A percentile compares a stretch with the other conserved stretches of the same genome.
phyloP scores from a whole-genome alignment of 2,797 vertebrate genomes.

The Crossoptilon crossoptilon region DNA sequence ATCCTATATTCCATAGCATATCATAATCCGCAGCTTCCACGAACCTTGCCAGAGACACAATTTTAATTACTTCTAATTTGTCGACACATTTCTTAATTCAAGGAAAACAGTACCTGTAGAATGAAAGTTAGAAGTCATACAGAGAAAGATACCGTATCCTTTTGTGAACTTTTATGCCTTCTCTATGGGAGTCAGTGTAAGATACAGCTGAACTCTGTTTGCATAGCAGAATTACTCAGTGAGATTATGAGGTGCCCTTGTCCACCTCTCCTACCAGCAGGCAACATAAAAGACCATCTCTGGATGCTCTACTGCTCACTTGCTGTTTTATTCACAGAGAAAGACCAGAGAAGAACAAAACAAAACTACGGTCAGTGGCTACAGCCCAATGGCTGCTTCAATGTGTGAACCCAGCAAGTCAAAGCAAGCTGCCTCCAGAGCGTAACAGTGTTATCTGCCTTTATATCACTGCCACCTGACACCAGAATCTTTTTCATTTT shows the following conservation, averaged over 20 bases:
- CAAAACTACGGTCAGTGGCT: background rate
- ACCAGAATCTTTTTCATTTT: too few relatives aligned
- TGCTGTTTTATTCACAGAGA: background rate
- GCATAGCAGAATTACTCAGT: background rate
- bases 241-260: accelerated
- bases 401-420: accelerated
- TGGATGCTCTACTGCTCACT: background rate
- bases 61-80: background rate
- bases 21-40: background rate
- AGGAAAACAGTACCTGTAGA: background rate
- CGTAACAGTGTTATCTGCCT: background rate
- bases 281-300: background rate
- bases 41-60: background rate
- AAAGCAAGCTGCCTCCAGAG: background rate
- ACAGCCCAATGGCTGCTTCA: background rate
- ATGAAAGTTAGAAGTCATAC: background rate
- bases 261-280: background rate
- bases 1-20: background rate
- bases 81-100: accelerated
- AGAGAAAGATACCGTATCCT: background rate
- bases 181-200: background rate
- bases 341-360: background rate
- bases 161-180: background rate
- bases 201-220: background rate
- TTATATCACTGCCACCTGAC: background rate